phyloP scores from a whole-genome alignment of 2,888 invertebrate genomes.

The Neoascia interrupta region DNA sequence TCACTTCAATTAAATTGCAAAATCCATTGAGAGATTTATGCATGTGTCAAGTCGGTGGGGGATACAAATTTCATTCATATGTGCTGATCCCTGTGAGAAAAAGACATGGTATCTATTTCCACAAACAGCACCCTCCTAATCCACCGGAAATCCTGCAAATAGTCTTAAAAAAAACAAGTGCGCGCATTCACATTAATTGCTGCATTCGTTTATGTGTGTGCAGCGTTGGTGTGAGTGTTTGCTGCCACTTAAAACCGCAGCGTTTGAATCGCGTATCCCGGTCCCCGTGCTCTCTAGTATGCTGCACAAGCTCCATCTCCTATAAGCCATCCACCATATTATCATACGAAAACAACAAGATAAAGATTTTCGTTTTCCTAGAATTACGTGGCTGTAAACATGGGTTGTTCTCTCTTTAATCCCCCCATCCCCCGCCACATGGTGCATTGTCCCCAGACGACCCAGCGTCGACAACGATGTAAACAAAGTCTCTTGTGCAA shows the following conservation, averaged over 20 bases:
- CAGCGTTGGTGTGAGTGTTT: conserved; percentile 7
- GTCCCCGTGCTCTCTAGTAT: not conserved
- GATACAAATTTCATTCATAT: conserved; percentile 58
- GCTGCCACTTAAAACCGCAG: conserved; percentile 51
- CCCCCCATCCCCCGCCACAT: conserved; percentile 12
- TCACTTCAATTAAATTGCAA: conserved; percentile 56
- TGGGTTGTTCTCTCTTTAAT: conserved; percentile 32
- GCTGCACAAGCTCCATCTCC: conserved; percentile 21
- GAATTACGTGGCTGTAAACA: conserved; percentile 55
- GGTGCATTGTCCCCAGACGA: not conserved
- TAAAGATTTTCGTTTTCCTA: conserved; percentile 59
- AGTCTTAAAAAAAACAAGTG: conserved; percentile 55
- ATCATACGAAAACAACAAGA: conserved; percentile 38
- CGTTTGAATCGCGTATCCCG: conserved; percentile 45
- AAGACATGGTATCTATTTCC: conserved; percentile 48
- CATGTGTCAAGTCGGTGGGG: not conserved
- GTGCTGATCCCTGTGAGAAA: conserved; percentile 57
- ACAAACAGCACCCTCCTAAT: conserved; percentile 31
- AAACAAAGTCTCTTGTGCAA: conserved; percentile 60
- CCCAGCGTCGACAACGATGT: conserved; percentile 39
- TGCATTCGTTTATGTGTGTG: conserved; percentile 34
- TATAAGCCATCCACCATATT: conserved; percentile 39
- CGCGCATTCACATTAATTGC: conserved; percentile 56
- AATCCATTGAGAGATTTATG: conserved; percentile 16
- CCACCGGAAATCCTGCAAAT: conserved; percentile 64